Evolutionary conservation across 2,888 invertebrate genomes (phyloP), one percentile per base, ranked within the genome.

Genomic region (Cheilosia impressa): DNA sequence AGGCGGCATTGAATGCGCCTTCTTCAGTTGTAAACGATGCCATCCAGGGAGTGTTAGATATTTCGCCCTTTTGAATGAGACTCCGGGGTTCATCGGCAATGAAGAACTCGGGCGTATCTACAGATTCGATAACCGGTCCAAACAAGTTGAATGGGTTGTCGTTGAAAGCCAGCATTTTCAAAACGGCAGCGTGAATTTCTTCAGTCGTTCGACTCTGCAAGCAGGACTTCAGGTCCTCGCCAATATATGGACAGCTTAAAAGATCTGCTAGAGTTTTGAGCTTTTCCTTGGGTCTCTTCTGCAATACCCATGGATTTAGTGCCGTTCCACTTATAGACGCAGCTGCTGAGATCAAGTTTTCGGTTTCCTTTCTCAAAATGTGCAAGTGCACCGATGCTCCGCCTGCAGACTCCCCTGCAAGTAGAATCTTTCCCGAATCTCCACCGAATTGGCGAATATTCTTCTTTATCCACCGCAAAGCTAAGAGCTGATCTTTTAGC

Each of bases 331-430:
- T 96, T 90, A 94, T 93, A 0, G 95, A 95, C 63, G 95, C 94
- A 10, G 87, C 87, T 10, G 77, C 72, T 15, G 72, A 38, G 4
- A 87, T 53, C 9, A 87, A 19, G 22, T 57, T 45, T 90, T 92
- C 93, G 17, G 95, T 95, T 87, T 94, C 89, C 0, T 94, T 94
- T 0, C 95, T 94, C n/a, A 96, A 88, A 87, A 94, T 94, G 88
- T 96, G 96, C 87, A 95, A 94, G 90, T 96, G 95, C 0, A 95
- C 95, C 89, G 95, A 96, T 15, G 95, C 95, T 47, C 95, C 96
- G 0, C 96, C 96, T 0, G 96, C 96, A n/a, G 96, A 96, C 89
- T 94, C 93, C 5, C 96, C 96, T 0, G 93, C 92, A n/a, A 96
- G 90, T 0, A 95, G 95, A 52, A 96, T 93, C 82, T 94, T 94